A percentile compares a stretch with the other conserved stretches of the same genome.
These are phyloP conservation scores for Willisornis vidua DNA, from an alignment of 2,113 vertebrate species.

Conservation along the genomic window DNA sequence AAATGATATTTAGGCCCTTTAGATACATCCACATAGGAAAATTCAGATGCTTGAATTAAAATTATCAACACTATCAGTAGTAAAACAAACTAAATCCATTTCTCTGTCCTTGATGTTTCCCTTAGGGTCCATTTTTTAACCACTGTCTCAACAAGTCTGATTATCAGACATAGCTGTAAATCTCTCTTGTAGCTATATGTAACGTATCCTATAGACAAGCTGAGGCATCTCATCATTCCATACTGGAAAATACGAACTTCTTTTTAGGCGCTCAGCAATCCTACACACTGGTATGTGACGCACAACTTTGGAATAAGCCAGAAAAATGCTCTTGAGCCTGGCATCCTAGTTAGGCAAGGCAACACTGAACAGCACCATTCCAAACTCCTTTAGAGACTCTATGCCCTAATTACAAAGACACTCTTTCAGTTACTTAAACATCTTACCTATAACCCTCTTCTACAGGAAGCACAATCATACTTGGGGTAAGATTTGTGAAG, in stretches of 20 bases:
- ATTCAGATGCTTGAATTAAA: neutral
- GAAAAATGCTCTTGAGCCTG: neutral
- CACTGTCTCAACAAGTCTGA: neutral
- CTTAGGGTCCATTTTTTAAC: neutral
- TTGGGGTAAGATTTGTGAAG: constrained; percentile 88
- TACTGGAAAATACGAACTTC: neutral
- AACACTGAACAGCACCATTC: neutral
- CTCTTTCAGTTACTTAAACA: neutral
- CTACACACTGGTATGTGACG: neutral
- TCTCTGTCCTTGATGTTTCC: neutral
- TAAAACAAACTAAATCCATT: neutral
- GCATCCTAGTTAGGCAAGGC: neutral
- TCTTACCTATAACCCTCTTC: constrained; percentile 93
- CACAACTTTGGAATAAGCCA: neutral
- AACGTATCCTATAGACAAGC: neutral
- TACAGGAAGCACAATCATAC: constrained; percentile 81
- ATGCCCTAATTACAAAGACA: neutral
- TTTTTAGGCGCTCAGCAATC: neutral
- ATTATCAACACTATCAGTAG: neutral
- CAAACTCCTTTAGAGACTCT: neutral
- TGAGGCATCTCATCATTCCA: neutral
- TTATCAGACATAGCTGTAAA: neutral
- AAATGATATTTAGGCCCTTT: neutral
- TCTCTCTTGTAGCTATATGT: accelerated
- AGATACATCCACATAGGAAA: neutral